These are phyloP conservation scores for Lithodes maja DNA, from an alignment of 2,888 invertebrate genomes.

Conservation along the genomic window DNA sequence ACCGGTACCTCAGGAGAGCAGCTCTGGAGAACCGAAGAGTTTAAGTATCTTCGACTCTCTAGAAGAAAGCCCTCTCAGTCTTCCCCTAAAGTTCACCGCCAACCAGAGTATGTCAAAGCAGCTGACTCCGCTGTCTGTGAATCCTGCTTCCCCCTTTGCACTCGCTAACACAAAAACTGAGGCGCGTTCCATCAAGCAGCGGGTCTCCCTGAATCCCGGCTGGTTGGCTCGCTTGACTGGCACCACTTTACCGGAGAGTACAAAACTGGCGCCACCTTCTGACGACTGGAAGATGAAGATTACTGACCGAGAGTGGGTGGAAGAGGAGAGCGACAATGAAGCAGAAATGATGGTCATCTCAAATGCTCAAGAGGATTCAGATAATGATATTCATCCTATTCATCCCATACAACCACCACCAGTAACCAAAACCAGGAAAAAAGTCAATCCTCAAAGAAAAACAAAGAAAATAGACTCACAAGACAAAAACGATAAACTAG, in stretches of 20 bases:
- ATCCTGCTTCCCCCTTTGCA: background rate
- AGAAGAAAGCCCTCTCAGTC: background rate
- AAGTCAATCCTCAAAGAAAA: background rate
- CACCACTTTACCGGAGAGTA: background rate
- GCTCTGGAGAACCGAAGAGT: background rate
- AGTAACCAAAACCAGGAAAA: background rate
- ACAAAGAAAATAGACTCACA: background rate
- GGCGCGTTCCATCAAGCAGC: conserved; percentile 15
- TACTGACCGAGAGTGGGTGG: conserved; percentile 44
- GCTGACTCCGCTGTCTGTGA: background rate
- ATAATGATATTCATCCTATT: background rate
- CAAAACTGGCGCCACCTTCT: background rate
- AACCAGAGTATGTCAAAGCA: background rate
- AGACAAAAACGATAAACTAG: background rate
- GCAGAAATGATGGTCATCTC: background rate
- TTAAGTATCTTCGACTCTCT: background rate
- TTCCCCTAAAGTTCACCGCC: background rate
- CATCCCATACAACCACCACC: background rate
- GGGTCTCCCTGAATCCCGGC: conserved; percentile 32
- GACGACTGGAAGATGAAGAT: conserved; percentile 55
- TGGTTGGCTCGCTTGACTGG: conserved; percentile 51
- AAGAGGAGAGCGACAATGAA: conserved; percentile 2
- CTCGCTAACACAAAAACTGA: background rate
- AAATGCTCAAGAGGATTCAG: background rate
- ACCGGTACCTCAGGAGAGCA: background rate